A percentile compares a stretch with the other conserved stretches of the same genome.
Evolutionary conservation across 64 coral and sea anemone species (phyloP).

Genomic region (Montipora capricornis): DNA sequence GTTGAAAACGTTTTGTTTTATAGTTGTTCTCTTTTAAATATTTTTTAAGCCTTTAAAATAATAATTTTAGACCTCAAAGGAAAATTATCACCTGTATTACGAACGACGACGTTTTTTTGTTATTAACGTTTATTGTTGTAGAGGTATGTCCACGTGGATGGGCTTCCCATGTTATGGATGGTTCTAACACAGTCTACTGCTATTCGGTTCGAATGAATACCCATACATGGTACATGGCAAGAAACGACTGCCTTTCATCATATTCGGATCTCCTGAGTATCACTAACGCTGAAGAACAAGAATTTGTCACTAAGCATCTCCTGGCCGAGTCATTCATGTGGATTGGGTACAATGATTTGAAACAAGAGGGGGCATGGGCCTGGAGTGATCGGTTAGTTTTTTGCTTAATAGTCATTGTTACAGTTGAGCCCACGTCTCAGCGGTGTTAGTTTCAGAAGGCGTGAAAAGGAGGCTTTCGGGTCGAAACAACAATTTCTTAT

Average conservation of each 20-base stretch:
- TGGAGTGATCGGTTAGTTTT: slow-evolving; percentile 84
- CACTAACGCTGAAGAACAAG: slow-evolving; percentile 70
- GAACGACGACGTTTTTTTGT: background rate
- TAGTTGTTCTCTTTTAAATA: no score
- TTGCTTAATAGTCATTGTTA: no score
- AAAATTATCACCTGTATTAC: no score
- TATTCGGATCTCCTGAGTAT: slow-evolving; percentile 82
- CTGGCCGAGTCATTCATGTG: slow-evolving; percentile 90
- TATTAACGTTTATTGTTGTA: background rate
- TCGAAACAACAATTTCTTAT: no score
- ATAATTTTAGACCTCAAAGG: no score
- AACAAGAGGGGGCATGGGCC: slow-evolving; percentile 74
- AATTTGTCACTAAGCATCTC: slow-evolving; percentile 75
- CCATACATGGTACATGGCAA: slow-evolving; percentile 83
- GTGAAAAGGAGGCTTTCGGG: no score
- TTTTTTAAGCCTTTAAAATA: no score
- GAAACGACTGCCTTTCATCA: slow-evolving; percentile 66
- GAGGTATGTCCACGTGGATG: slow-evolving; percentile 70
- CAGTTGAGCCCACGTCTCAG: no score
- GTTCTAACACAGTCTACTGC: slow-evolving; percentile 54
- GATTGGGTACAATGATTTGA: slow-evolving; percentile 74
- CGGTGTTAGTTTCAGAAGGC: no score
- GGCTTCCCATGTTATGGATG: slow-evolving; percentile 50
- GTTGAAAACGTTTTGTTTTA: no score
- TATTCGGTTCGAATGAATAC: slow-evolving; percentile 73